These are phyloP conservation scores for Melieria picta DNA, from an alignment of 2,888 invertebrate species.

Conservation along the genomic window DNA sequence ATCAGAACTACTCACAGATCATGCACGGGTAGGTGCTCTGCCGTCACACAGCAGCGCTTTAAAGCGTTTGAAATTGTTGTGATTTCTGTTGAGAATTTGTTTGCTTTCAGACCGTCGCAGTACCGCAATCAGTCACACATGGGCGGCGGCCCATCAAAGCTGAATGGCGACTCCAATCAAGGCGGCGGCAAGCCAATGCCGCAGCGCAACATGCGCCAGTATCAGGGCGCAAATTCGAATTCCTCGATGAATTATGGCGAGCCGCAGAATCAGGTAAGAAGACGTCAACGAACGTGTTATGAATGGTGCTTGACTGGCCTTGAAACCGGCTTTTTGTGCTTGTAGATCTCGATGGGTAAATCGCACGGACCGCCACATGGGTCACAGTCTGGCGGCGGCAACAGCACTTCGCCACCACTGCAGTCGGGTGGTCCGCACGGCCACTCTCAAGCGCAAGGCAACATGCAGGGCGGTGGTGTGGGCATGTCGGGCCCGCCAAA, in stretches of 20 bases:
- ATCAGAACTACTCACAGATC: conserved; percentile 55
- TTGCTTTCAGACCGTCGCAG: conserved; percentile 49
- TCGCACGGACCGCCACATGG: conserved; percentile 57
- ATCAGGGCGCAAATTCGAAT: conserved; percentile 56
- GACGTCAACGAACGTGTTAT: background rate
- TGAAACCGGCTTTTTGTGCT: background rate
- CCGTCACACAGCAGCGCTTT: background rate
- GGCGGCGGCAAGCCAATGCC: conserved; percentile 59
- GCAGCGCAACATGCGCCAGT: conserved; percentile 62
- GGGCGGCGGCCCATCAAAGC: conserved; percentile 54
- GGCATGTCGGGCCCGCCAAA: conserved; percentile 50
- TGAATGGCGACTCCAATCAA: conserved; percentile 60
- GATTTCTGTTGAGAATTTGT: no score
- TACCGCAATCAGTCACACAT: conserved; percentile 57
- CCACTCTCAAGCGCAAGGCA: conserved; percentile 38
- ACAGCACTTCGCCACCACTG: conserved; percentile 57
- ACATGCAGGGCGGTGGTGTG: conserved; percentile 47
- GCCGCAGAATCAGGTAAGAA: conserved; percentile 48
- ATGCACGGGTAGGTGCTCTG: conserved; percentile 50
- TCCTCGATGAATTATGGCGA: conserved; percentile 57
- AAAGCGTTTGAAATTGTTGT: background rate
- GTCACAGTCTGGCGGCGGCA: conserved; percentile 42
- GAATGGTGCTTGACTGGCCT: background rate
- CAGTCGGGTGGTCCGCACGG: conserved; percentile 47
- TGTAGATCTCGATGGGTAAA: conserved; percentile 51